Percentiles rank a stretch among this genome's conserved stretches.
These are phyloP conservation scores for Nebria brevicollis DNA, from an alignment of 2,888 invertebrate species.

Conservation along the genomic window DNA sequence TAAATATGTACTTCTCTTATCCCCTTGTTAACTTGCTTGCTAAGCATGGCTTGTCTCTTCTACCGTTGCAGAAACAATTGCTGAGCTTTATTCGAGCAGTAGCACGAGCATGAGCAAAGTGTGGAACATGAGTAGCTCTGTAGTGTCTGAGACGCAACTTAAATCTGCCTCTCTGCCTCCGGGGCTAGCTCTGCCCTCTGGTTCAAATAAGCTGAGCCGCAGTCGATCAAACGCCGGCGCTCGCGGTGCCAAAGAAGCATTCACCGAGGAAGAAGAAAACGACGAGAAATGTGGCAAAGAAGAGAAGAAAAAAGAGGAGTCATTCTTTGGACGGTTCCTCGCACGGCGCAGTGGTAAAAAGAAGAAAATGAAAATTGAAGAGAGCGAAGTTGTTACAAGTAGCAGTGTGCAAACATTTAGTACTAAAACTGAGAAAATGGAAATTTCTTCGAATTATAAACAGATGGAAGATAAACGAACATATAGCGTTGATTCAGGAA, in stretches of 20 bases:
- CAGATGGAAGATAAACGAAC: conserved; percentile 42
- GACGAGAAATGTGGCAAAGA: conserved; percentile 55
- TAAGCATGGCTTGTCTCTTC: conserved; percentile 51
- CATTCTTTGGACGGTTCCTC: conserved; percentile 74
- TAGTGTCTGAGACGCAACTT: conserved; percentile 65
- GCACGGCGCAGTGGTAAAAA: conserved; percentile 78
- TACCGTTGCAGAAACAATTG: conserved; percentile 60
- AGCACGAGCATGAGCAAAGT: conserved; percentile 54
- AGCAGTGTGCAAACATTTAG: background rate
- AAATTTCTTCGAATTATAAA: conserved; percentile 1
- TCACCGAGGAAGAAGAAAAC: conserved; percentile 59
- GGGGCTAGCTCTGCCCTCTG: conserved; percentile 67
- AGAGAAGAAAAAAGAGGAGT: conserved; percentile 67
- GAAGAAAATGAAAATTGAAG: conserved; percentile 64
- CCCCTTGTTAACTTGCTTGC: conserved; percentile 31
- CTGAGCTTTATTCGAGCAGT: conserved; percentile 57
- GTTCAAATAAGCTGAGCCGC: conserved; percentile 66
- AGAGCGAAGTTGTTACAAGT: conserved; percentile 13
- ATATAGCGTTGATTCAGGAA: conserved; percentile 52
- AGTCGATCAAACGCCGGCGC: conserved; percentile 62
- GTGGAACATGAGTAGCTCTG: conserved; percentile 49
- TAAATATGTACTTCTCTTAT: conserved; percentile 10
- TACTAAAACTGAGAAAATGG: conserved; percentile 10
- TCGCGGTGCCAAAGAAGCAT: conserved; percentile 58
- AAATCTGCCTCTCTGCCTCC: conserved; percentile 75